A percentile compares a stretch with the other conserved stretches of the same genome.
Evolutionary conservation across 2,113 vertebrate species (phyloP).

Genomic region (Brachyistius frenatus): DNA sequence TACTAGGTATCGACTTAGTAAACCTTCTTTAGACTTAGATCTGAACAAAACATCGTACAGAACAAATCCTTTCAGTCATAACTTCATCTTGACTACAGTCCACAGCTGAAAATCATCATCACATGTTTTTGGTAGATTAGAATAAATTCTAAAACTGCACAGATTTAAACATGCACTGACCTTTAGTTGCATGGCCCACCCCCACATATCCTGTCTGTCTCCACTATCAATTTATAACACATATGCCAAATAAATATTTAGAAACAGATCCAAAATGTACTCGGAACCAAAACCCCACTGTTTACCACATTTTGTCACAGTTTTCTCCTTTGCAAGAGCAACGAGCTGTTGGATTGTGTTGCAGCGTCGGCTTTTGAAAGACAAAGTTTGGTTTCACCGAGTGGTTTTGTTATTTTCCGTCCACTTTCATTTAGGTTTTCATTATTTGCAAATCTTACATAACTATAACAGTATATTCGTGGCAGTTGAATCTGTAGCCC

Average conservation of each 20-base stretch:
- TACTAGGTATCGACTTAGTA: no score
- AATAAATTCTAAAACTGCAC: no score
- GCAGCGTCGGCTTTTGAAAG: conserved; percentile 12
- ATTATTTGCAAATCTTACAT: conserved; percentile 26
- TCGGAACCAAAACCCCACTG: conserved; percentile 35
- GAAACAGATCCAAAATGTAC: conserved; percentile 35
- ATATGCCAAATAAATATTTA: conserved; percentile 27
- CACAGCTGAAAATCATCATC: no score
- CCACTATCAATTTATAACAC: conserved; percentile 15
- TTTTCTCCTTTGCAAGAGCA: conserved; percentile 33
- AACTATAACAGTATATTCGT: neutral
- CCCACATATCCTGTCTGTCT: neutral
- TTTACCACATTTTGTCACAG: conserved; percentile 44
- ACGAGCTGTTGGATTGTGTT: conserved; percentile 27
- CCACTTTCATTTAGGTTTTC: conserved; percentile 36
- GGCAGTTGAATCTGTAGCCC: conserved; percentile 20
- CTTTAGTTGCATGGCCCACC: no score
- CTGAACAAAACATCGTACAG: no score
- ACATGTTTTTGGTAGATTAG: no score
- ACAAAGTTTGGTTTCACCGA: conserved; percentile 35
- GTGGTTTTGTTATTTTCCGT: conserved; percentile 44
- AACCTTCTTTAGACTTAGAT: no score
- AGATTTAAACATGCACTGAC: no score
- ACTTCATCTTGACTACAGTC: no score
- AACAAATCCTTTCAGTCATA: no score